A percentile compares a stretch with the other conserved stretches of the same genome.
Evolutionary conservation across 1,140 invertebrate species (phyloP).

Genomic region (Steinernema feltiae): DNA sequence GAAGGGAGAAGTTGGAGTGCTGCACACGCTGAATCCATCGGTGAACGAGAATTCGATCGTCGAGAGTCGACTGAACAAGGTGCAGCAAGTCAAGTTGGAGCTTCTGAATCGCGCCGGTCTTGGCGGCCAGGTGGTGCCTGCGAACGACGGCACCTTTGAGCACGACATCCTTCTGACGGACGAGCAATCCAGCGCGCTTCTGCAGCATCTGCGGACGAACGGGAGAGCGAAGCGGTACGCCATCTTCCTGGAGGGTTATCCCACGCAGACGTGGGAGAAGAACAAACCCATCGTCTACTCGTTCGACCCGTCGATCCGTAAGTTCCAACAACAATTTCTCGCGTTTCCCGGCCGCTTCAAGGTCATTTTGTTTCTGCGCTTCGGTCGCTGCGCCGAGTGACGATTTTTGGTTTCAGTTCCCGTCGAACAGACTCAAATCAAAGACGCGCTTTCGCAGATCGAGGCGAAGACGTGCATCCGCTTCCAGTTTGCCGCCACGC

Average conservation of each 20-base stretch:
- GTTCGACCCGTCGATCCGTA: slow-evolving; percentile 39
- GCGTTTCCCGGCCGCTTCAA: background rate
- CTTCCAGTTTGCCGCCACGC: slow-evolving; percentile 32
- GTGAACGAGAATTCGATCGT: slow-evolving; percentile 10
- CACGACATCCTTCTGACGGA: slow-evolving; percentile 45
- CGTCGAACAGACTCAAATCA: slow-evolving; percentile 35
- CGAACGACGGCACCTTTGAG: slow-evolving; percentile 46
- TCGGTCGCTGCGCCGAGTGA: background rate
- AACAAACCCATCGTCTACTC: slow-evolving; percentile 39
- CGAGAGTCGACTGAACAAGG: slow-evolving; percentile 40
- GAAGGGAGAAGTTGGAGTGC: background rate
- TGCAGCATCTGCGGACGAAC: slow-evolving; percentile 22
- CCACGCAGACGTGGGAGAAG: slow-evolving; percentile 34
- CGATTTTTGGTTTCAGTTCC: slow-evolving; percentile 21
- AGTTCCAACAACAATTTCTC: background rate
- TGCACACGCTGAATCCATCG: background rate
- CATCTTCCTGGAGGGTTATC: slow-evolving; percentile 28
- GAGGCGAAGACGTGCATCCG: slow-evolving; percentile 42
- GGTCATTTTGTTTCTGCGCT: slow-evolving; percentile 7
- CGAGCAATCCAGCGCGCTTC: slow-evolving; percentile 28
- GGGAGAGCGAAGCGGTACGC: slow-evolving; percentile 26
- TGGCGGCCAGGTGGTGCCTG: slow-evolving; percentile 38
- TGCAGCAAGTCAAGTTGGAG: slow-evolving; percentile 35
- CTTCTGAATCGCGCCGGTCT: slow-evolving; percentile 39
- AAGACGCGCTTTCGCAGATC: slow-evolving; percentile 29